Conservation (phyloP, 2,113 vertebrate genomes). For the Dipodomys spectabilis region DNA sequence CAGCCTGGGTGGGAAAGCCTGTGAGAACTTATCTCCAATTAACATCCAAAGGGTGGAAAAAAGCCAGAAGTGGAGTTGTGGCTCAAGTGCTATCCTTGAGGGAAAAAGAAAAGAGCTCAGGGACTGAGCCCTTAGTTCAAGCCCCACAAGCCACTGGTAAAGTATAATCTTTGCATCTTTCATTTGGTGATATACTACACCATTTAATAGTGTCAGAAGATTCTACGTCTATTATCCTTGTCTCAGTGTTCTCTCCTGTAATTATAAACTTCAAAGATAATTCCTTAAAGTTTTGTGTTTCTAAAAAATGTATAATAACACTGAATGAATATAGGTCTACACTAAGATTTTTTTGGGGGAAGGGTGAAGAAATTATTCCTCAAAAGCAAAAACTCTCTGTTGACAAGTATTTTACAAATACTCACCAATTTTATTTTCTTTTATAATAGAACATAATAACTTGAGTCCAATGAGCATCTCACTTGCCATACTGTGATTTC, state of each 20-base stretch:
- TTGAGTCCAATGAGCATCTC: slow-evolving; percentile 18
- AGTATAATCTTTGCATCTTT: not conserved
- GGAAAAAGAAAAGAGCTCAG: too few relatives aligned
- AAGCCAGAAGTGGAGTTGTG: too few relatives aligned
- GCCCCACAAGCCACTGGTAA: not conserved
- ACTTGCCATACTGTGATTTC: not conserved
- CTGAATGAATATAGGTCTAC: not conserved
- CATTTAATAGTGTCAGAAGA: slow-evolving; percentile 25
- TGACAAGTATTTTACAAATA: slow-evolving; percentile 51
- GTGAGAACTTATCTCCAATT: too few relatives aligned
- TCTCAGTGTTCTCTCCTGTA: slow-evolving; percentile 14
- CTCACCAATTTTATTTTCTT: slow-evolving; percentile 56
- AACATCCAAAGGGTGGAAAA: too few relatives aligned
- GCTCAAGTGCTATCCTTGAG: too few relatives aligned
- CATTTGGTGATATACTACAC: not conserved
- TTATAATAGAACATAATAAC: not conserved
- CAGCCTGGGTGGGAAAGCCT: too few relatives aligned
- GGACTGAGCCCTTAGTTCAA: too few relatives aligned
- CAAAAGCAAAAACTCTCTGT: slow-evolving; percentile 8
- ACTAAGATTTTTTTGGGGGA: not conserved
- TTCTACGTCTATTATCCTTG: not conserved
- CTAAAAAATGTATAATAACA: slow-evolving; percentile 16
- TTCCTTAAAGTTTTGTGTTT: slow-evolving; percentile 19
- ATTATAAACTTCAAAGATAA: slow-evolving; percentile 7
- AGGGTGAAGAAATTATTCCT: not conserved